Evolutionary conservation across 2,888 invertebrate genomes (phyloP).

Genomic region (Cerastis leucographa): DNA sequence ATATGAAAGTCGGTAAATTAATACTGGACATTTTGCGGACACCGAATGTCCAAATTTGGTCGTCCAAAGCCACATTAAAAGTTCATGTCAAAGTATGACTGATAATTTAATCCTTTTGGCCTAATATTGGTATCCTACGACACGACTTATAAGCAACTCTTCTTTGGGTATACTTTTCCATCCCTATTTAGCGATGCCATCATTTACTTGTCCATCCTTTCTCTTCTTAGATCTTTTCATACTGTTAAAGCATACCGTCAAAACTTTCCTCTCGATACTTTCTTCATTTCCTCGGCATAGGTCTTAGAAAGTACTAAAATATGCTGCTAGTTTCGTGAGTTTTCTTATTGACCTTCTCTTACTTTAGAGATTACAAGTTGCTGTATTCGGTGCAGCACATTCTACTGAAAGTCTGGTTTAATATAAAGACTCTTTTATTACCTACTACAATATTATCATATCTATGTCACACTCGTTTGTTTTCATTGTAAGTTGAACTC

Average conservation of each 20-base stretch:
- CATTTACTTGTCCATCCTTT: background rate
- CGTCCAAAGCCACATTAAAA: background rate
- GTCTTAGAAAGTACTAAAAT: background rate
- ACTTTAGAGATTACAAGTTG: slow-evolving; percentile 3
- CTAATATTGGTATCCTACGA: background rate
- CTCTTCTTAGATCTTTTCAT: background rate
- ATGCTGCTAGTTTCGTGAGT: background rate
- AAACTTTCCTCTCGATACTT: background rate
- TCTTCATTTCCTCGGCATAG: background rate
- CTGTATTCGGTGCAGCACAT: background rate
- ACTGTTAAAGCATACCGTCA: background rate
- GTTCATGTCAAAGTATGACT: background rate
- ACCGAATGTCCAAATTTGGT: background rate
- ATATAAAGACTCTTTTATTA: background rate
- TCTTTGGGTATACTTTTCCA: background rate
- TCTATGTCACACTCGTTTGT: background rate
- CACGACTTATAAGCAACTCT: background rate
- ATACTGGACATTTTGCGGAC: background rate
- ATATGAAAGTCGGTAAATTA: background rate
- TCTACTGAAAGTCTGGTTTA: slow-evolving; percentile 5
- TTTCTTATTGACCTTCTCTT: slow-evolving; percentile 20
- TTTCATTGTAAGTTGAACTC: background rate
- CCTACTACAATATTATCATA: too few relatives aligned
- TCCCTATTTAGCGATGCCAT: background rate
- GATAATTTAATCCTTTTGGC: background rate